Base-by-base conservation (phyloP, 2,888 invertebrate genomes). In the Toxonevra muliebris region DNA sequence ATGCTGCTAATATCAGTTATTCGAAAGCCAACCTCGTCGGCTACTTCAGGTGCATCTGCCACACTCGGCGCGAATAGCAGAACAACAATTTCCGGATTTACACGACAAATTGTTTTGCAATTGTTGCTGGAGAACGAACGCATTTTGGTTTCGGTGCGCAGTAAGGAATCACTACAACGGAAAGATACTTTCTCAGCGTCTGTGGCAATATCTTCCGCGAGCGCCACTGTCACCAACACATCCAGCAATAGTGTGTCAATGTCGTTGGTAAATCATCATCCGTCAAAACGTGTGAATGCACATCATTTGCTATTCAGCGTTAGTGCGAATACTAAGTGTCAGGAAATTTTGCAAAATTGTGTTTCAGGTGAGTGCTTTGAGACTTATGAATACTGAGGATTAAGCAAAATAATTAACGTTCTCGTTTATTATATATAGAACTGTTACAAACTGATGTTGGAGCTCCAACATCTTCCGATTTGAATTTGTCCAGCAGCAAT, bases 111-210 rank as follows among this genome's bases (percentile, higher is more conserved):
- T 68, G 91, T 96, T 73, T 87, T 96, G 64, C 95, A 96, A 79
- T 88, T 96, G 66, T 87, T 97, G 72, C 86, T 97, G 71, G 95
- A 96, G 79, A 93, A 92, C 79, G 95, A 96, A 86, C 93, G 93
- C 76, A 90, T 93, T 70, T 88, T 91, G 30, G 92, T 96, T 30
- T 92, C 92, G 75, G 89, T 96, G 68, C 86, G 86, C 76, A 87
- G 85, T 62, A 80, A 82, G 57, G 80, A 83, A 68, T 79, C 84
- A 1, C 69, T 85, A 45, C 82, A 84, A 63, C 80, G 81, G 19
- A 77, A 80, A 5, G 85, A 85, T 54, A 74, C 76, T 0, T 69
- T 69, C 54, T 64, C 76, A 17, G 74, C 80, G 0, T 75, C 80
- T 62, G 74, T 73, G 41, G 61, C 70, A 40, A 30, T 76, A 17